Percentiles rank a stretch among this genome's conserved stretches.
phyloP scores from a whole-genome alignment of 1,140 invertebrate species.

The Zaprionus taronus region DNA sequence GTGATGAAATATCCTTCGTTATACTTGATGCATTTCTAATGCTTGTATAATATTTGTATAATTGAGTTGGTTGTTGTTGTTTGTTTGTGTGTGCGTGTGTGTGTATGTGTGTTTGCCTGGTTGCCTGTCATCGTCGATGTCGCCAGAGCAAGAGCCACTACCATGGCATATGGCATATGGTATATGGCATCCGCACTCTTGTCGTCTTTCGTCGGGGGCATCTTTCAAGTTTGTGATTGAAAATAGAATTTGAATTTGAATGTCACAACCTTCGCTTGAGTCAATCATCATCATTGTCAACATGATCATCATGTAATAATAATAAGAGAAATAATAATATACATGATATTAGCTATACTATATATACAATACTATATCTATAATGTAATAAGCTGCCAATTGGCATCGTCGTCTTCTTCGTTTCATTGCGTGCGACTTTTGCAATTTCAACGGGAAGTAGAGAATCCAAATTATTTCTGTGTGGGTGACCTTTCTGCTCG shows the following conservation, averaged over 20 bases:
- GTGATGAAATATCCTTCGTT: conserved; percentile 77
- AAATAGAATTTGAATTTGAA: conserved; percentile 76
- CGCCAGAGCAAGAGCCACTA: conserved; percentile 44
- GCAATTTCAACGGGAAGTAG: conserved; percentile 37
- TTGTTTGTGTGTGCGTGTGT: background rate
- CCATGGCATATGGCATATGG: conserved; percentile 52
- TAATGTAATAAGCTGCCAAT: conserved; percentile 15
- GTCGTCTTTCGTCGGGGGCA: conserved; percentile 30
- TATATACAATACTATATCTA: background rate
- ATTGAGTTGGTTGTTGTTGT: conserved; percentile 66
- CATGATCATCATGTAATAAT: conserved; percentile 20
- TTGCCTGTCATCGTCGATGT: conserved; percentile 59
- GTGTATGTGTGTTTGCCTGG: background rate
- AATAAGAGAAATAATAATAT: conserved; percentile 17
- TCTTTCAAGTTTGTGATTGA: conserved; percentile 69
- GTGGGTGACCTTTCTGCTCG: conserved; percentile 1
- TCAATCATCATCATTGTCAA: conserved; percentile 51
- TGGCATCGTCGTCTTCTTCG: background rate
- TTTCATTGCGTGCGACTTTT: conserved; percentile 31
- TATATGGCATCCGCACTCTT: conserved; percentile 21
- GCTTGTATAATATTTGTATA: conserved; percentile 79
- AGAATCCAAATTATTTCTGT: conserved; percentile 34
- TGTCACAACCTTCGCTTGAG: conserved; percentile 75
- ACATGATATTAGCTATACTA: background rate
- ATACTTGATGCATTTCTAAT: conserved; percentile 81